Conservation (phyloP, 2,113 vertebrate genomes). For the Eurystomus gularis region DNA sequence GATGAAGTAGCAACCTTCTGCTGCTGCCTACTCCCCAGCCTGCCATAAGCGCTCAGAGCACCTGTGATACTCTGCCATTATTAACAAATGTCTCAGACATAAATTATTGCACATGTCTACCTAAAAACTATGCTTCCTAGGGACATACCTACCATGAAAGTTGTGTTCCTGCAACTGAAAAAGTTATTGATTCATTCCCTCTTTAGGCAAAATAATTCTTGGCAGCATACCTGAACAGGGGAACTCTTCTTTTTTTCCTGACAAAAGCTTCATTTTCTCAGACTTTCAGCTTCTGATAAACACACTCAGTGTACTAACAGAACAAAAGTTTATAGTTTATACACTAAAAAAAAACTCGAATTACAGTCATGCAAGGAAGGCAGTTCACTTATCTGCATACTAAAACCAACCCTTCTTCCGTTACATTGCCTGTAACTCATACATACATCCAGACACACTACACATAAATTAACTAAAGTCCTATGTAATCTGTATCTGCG, state of each 20-base stretch:
- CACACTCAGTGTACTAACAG: background rate
- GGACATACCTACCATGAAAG: background rate
- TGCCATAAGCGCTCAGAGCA: background rate
- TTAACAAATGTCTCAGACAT: conserved; percentile 30
- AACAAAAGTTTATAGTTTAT: background rate
- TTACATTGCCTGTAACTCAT: background rate
- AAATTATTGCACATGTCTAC: conserved; percentile 14
- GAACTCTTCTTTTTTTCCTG: background rate
- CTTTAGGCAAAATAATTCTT: background rate
- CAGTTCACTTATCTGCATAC: background rate
- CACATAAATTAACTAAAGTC: background rate
- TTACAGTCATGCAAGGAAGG: background rate
- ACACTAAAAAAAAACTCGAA: background rate
- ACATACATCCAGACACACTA: background rate
- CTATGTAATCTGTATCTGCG: background rate
- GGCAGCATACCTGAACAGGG: background rate
- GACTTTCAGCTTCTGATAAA: background rate
- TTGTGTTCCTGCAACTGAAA: background rate
- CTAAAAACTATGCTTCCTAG: background rate
- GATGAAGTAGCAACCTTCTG: background rate
- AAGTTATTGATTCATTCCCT: background rate
- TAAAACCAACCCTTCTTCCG: background rate
- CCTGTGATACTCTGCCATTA: background rate
- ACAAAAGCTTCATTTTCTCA: background rate
- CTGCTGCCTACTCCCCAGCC: background rate